Evolutionary conservation across 1,140 invertebrate species (phyloP).

Genomic region (Eupristina koningsbergeri): DNA sequence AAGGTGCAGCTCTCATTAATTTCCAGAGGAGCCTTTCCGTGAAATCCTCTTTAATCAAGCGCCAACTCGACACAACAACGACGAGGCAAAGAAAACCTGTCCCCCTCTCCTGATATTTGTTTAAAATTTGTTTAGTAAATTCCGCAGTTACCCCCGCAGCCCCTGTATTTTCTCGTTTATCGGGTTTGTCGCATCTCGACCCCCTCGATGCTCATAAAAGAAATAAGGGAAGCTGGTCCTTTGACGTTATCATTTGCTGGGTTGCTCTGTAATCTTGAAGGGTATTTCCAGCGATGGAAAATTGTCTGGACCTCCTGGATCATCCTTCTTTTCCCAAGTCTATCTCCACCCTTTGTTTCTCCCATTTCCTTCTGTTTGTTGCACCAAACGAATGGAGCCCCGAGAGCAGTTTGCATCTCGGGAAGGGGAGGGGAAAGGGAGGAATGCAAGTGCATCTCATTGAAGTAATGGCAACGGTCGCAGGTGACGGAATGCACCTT

Average conservation of each 20-base stretch:
- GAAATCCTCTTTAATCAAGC: constrained; percentile 42
- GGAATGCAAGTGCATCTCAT: neutral
- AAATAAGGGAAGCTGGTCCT: constrained; percentile 27
- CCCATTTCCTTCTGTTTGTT: constrained; percentile 16
- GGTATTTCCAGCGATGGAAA: constrained; percentile 33
- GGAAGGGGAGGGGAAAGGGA: neutral
- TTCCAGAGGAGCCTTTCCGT: constrained; percentile 15
- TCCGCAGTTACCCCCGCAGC: neutral
- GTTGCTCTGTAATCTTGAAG: constrained; percentile 3
- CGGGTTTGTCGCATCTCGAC: neutral
- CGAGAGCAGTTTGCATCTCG: constrained; percentile 10
- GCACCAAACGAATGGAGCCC: neutral
- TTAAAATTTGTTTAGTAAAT: constrained; percentile 20
- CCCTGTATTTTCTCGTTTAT: neutral
- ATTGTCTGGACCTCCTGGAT: constrained; percentile 19
- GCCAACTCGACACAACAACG: neutral
- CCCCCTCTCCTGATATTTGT: neutral
- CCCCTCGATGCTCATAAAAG: constrained; percentile 2
- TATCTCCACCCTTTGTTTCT: constrained; percentile 10
- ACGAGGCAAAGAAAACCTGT: constrained; percentile 3
- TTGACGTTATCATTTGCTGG: constrained; percentile 27
- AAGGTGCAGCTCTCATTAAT: constrained; percentile 33
- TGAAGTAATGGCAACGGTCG: constrained; percentile 37
- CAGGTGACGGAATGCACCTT: constrained; percentile 42
- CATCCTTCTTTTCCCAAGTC: constrained; percentile 21